Evolutionary conservation across 2,888 invertebrate genomes (phyloP), one percentile per base, ranked within the genome.

Genomic region (Osedax frankpressi): DNA sequence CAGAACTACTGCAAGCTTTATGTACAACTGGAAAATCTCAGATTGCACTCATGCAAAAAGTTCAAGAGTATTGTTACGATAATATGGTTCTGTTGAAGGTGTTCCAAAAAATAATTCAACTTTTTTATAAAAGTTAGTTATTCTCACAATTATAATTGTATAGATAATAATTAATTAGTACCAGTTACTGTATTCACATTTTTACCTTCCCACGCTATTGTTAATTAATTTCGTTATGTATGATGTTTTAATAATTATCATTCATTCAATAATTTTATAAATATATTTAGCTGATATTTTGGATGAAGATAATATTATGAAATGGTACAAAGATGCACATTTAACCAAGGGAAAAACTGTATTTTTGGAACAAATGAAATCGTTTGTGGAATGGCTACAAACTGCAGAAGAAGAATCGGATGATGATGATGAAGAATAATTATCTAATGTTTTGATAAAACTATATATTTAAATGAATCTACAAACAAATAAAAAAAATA

Each of bases 71-170:
- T 86, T 96, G 95, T 87, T 96, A 96, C 86, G 94, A 94, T 85
- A 95, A 96, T 88, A 95, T 95, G 94, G 93, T 92, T 85, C 96
- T 96, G 86, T 93, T 96, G 93, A 93, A 93, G 85, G 93, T 93
- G 85, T 96, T 96, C 89, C 93, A 93, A 85, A 95, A 95, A 87
- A 93, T 96, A 82, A 90, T 96, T 81, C 89, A 95, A 86, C 89
- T 95, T 83, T 90, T 95, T 87, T 96, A 96, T 88, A 94, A 93
- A 89, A 92, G 91, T 90, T 85, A 85, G 81, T 73, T n/a, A 26
- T 72, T 27, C 2, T 26, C 19, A 24, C 11, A 25, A 11, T 44
- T 44, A 44, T 44, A 44, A 44, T 44, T 19, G 19, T 6, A 44
- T 44, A 11, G 6, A 11, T 44, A 19, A 44, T 44, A 44, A 44